Base-by-base conservation (phyloP, 2,113 vertebrate species). In the Engraulis encrasicolus region DNA sequence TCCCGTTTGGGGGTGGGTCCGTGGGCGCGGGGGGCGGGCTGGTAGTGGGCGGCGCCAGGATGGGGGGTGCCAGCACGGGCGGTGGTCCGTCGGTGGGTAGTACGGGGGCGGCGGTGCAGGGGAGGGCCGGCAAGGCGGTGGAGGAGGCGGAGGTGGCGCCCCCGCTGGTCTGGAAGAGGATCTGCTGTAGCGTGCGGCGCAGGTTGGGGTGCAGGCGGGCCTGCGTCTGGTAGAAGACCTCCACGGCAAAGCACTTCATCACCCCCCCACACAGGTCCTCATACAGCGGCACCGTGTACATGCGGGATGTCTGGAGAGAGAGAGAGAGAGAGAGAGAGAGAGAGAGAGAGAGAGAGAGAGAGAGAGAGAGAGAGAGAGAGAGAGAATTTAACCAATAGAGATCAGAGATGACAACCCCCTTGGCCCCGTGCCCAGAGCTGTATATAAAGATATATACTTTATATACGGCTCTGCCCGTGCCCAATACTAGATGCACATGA, bases 211-310 rank as follows among this genome's bases (percentile, higher is more conserved):
- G 98, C 81, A 99, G 94, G 82, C 97, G 96, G 61, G 92, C 94
- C 93, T 98, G 97, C 0, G 97, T 98, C 94, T 99, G 97, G 92
- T 95, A 97, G 93, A 99, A 99, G 84, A 97, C 95, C 91, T 99
- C 98, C 91, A 97, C 93, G 14, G 97, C 98, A 74, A 97, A 96
- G 83, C 96, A 95, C 93, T 97, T 99, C 95, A 99, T 96, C 84
- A 96, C 94, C 7, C 97, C 97, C 0, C 97, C 94, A 86, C 96
- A 97, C 90, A 99, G 96, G 93, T 99, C 98, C 90, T 99, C 98
- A 0, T 99, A 99, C 83, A 99, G 94, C 0, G 98, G 98, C 91
- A 99, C 96, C 0, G 98, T 99, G 93, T 99, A 99, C 98, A 99
- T 99, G 88, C 98, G 96, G 18, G 98, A 99, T 79, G 98, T 98